Percentiles rank a stretch among this genome's conserved stretches.
Evolutionary conservation across 2,113 vertebrate genomes (phyloP).

Genomic region (Psittacara wagleri): DNA sequence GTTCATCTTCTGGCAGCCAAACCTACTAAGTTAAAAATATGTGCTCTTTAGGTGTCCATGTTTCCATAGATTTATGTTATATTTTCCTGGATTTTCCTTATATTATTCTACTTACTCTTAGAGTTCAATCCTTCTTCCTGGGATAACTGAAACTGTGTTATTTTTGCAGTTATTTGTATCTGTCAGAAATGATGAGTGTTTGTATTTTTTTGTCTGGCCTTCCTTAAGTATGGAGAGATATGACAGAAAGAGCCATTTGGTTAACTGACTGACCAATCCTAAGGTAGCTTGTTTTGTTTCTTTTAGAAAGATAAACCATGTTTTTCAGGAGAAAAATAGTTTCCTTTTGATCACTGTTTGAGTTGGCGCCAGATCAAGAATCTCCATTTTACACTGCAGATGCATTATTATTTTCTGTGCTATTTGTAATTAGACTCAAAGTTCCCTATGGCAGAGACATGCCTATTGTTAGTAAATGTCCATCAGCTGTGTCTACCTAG

Average conservation of each 20-base stretch:
- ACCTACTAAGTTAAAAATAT: background rate
- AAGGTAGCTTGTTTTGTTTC: background rate
- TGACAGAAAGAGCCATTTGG: background rate
- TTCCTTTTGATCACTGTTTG: background rate
- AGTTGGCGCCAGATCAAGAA: background rate
- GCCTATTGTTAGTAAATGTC: background rate
- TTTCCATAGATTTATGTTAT: background rate
- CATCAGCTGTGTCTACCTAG: background rate
- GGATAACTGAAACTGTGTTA: background rate
- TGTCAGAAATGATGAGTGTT: background rate
- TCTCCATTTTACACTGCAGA: background rate
- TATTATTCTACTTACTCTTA: background rate
- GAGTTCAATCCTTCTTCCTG: background rate
- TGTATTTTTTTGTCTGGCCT: background rate
- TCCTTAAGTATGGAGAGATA: background rate
- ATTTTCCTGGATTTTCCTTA: background rate
- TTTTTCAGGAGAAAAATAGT: background rate
- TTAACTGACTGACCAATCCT: background rate
- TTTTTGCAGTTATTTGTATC: background rate
- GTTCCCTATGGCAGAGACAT: background rate
- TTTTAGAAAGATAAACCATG: background rate
- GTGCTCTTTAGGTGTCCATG: rapidly evolving
- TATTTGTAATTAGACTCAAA: background rate
- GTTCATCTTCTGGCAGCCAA: background rate
- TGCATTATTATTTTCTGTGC: background rate